phyloP scores from a whole-genome alignment of 2,888 invertebrate species.

The Galeruca laticollis region DNA sequence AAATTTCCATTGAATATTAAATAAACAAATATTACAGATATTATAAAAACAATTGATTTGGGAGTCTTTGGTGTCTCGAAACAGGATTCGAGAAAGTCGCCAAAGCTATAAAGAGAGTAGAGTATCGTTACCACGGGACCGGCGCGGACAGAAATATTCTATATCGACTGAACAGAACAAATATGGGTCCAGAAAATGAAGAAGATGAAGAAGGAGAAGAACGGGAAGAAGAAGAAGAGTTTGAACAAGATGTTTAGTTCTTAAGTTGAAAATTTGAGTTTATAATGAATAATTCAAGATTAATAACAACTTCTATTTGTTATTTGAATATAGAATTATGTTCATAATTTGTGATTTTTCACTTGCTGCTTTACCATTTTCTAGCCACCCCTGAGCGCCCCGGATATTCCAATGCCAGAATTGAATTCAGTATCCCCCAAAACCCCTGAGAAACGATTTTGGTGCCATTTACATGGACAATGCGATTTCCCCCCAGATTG shows the following conservation, averaged over 20 bases:
- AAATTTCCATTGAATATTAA: background rate
- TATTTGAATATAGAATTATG: too few relatives aligned
- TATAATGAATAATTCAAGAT: too few relatives aligned
- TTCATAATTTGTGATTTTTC: too few relatives aligned
- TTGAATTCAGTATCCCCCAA: conserved; percentile 19
- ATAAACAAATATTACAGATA: conserved; percentile 9
- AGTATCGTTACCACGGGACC: conserved; percentile 14
- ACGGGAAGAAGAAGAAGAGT: too few relatives aligned
- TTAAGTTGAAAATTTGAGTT: too few relatives aligned
- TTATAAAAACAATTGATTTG: conserved; percentile 15
- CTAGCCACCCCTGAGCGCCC: background rate
- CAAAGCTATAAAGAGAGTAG: conserved; percentile 13
- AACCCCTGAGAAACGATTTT: conserved; percentile 23
- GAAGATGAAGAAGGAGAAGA: too few relatives aligned
- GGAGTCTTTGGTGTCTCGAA: conserved; percentile 4
- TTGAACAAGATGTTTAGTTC: too few relatives aligned
- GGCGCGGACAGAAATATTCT: too few relatives aligned
- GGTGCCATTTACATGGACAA: conserved; percentile 15
- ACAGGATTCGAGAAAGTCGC: conserved; percentile 5
- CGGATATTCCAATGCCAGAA: background rate
- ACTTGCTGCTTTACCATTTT: too few relatives aligned
- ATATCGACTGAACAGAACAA: too few relatives aligned
- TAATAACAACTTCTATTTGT: too few relatives aligned
- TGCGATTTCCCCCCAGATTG: background rate
- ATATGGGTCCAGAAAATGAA: too few relatives aligned